These are phyloP conservation scores for Sitobion miscanthi DNA, from an alignment of 1,140 invertebrate species.

Conservation along the genomic window DNA sequence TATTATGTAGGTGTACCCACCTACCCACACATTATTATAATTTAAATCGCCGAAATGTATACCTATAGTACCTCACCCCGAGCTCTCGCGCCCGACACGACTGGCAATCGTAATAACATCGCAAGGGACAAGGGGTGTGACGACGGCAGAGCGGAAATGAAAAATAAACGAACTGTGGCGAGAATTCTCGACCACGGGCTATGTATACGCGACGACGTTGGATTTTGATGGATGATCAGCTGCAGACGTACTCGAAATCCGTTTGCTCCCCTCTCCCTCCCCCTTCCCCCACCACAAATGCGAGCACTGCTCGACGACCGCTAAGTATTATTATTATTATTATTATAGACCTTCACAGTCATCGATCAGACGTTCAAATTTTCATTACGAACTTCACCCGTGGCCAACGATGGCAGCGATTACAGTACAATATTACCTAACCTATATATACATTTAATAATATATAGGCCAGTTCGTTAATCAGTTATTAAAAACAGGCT, in stretches of 20 bases:
- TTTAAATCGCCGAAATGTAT: not conserved
- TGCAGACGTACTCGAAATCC: not conserved
- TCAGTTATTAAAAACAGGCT: not conserved
- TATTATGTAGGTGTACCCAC: no score
- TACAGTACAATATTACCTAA: not conserved
- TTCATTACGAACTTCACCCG: not conserved
- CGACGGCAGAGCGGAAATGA: not conserved
- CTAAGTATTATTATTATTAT: not conserved
- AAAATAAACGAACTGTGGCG: not conserved
- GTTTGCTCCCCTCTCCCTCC: not conserved
- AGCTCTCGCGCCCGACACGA: not conserved
- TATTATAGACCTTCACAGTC: not conserved
- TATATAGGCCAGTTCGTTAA: not conserved
- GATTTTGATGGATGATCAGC: slow-evolving; percentile 1
- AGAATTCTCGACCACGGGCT: not conserved
- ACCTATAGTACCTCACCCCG: not conserved
- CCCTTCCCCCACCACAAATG: not conserved
- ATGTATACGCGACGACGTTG: not conserved
- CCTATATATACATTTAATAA: not conserved
- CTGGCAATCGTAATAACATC: no score
- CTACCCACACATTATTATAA: not conserved
- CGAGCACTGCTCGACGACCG: not conserved
- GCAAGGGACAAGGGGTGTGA: not conserved
- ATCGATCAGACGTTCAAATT: slow-evolving; percentile 6
- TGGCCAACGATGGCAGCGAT: no score